Conservation (phyloP, 2,113 vertebrate genomes). For the Callospermophilus lateralis region DNA sequence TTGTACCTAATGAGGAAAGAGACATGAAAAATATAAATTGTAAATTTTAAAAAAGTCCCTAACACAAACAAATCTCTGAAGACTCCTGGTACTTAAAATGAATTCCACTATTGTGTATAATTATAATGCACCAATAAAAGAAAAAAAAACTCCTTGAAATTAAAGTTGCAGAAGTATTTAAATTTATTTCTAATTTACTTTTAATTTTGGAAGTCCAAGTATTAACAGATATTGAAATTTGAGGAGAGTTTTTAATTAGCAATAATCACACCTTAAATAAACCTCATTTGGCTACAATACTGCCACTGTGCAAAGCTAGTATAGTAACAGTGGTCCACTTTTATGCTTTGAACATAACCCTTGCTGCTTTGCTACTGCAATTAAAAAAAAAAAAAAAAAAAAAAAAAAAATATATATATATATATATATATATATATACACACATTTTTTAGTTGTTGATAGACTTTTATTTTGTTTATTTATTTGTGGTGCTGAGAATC, state of each 20-base stretch:
- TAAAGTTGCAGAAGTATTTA: constrained; percentile 7
- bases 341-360: no score
- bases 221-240: background rate
- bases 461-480: no score
- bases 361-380: no score
- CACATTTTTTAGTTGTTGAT: no score
- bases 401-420: no score
- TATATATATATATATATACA: no score
- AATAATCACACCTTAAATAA: no score
- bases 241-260: no score
- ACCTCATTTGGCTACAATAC: background rate
- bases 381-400: no score
- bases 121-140: no score
- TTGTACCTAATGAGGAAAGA: constrained; percentile 89
- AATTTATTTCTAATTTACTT: constrained; percentile 38
- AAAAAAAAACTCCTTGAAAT: background rate
- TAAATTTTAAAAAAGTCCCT: constrained; percentile 15
- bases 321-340: background rate
- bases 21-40: constrained; percentile 68
- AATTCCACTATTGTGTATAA: no score
- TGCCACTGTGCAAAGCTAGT: background rate
- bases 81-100: background rate
- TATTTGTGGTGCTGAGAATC: no score
- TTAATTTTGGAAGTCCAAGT: constrained; percentile 21
- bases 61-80: background rate